Evolutionary conservation across 2,797 vertebrate species (phyloP).

Genomic region (Hipposideros larvatus): DNA sequence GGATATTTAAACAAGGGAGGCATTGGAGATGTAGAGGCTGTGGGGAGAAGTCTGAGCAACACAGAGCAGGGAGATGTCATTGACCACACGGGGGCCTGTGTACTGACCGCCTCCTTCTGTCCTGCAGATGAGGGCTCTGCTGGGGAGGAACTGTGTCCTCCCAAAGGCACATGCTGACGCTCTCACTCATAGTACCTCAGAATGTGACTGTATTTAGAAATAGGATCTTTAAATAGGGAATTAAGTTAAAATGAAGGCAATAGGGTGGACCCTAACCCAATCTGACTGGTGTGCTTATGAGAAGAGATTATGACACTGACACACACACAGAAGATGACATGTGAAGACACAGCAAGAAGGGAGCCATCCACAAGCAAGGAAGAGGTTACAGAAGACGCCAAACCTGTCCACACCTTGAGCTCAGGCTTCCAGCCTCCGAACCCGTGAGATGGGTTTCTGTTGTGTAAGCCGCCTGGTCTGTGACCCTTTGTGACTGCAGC

Average conservation of each 20-base stretch:
- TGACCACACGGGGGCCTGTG: rapidly evolving
- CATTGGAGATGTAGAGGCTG: neutral
- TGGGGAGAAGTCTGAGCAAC: neutral
- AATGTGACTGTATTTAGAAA: neutral
- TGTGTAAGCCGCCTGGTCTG: neutral
- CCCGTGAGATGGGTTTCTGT: neutral
- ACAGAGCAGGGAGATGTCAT: neutral
- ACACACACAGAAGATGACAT: rapidly evolving
- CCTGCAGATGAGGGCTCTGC: neutral
- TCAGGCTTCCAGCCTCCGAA: neutral
- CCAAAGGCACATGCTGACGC: neutral
- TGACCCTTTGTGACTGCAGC: neutral
- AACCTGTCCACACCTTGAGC: rapidly evolving
- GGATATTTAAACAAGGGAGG: neutral
- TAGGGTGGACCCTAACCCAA: rapidly evolving
- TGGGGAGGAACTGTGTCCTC: neutral
- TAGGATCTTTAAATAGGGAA: neutral
- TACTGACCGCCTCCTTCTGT: neutral
- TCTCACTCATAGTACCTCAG: neutral
- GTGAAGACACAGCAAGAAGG: too few species aligned
- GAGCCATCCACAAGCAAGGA: neutral
- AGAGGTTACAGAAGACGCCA: neutral
- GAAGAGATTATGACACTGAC: too few species aligned
- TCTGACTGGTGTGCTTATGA: neutral
- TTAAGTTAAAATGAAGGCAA: neutral